These are phyloP conservation scores for Coracopsis vasa DNA, from an alignment of 2,113 vertebrate genomes.

Conservation along the genomic window DNA sequence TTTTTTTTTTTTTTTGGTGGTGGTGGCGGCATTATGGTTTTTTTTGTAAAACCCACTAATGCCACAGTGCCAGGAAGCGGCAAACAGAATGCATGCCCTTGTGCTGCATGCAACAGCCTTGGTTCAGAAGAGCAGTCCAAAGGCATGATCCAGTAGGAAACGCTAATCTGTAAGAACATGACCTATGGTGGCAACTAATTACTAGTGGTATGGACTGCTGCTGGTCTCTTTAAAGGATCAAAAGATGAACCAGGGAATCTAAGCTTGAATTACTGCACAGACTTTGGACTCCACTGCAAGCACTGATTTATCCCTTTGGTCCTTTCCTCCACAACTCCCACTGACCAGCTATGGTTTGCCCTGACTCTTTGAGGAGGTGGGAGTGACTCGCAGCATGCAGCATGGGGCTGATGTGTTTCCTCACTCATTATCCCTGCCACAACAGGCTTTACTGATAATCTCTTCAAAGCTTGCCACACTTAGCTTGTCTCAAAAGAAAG, in stretches of 20 bases:
- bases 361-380: not conserved
- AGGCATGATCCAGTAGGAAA: not conserved
- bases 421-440: not conserved
- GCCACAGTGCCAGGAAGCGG: not conserved
- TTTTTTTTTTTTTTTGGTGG: not conserved
- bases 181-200: not conserved
- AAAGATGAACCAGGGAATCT: not conserved
- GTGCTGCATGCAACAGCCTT: not conserved
- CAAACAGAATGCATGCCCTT: not conserved
- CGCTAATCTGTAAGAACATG: rapidly evolving
- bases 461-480: not conserved
- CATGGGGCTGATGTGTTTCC: not conserved
- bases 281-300: not conserved
- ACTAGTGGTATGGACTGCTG: not conserved
- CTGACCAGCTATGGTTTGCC: not conserved
- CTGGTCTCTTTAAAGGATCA: not conserved
- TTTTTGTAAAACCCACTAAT: rapidly evolving
- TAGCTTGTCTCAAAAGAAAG: not conserved
- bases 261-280: not conserved
- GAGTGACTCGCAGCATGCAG: not conserved
- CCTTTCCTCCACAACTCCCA: not conserved
- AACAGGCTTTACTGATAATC: not conserved
- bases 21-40: not conserved
- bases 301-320: not conserved
- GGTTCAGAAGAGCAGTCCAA: not conserved